These are phyloP conservation scores for Stigmatopora argus DNA, from an alignment of 2,113 vertebrate species.

Conservation along the genomic window DNA sequence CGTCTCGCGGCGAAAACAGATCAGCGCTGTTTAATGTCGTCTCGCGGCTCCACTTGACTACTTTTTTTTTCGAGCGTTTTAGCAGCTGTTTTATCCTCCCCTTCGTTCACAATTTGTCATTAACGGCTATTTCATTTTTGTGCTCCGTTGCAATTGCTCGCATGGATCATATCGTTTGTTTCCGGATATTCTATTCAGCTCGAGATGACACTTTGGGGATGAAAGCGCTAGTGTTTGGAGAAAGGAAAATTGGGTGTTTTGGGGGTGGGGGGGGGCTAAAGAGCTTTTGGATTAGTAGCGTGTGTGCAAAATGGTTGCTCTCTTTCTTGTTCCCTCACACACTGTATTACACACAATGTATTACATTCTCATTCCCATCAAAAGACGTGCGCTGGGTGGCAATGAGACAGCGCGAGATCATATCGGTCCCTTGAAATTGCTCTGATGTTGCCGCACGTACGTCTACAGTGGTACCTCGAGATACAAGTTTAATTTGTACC, in stretches of 20 bases:
- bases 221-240: constrained; percentile 3
- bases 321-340: constrained; percentile 1
- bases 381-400: constrained; percentile 20
- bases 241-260: constrained; percentile 12
- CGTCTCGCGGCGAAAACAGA: constrained; percentile 20
- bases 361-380: constrained; percentile 14
- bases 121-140: not conserved
- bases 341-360: constrained; percentile 2
- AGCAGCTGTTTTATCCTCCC: not conserved
- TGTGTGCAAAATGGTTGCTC: constrained; percentile 31
- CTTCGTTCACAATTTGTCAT: not conserved
- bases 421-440: constrained; percentile 19
- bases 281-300: constrained; percentile 55
- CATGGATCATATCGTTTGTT: not conserved
- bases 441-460: constrained; percentile 29
- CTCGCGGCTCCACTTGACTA: not conserved
- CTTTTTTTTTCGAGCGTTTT: not conserved
- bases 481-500: no score
- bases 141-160: not conserved
- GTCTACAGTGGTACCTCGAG: not conserved
- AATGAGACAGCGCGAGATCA: constrained; percentile 13
- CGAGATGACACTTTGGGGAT: constrained; percentile 5
- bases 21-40: not conserved
- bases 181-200: not conserved
- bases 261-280: constrained; percentile 23